Evolutionary conservation across 1,140 invertebrate species (phyloP).

Genomic region (Melanaphis sacchari): DNA sequence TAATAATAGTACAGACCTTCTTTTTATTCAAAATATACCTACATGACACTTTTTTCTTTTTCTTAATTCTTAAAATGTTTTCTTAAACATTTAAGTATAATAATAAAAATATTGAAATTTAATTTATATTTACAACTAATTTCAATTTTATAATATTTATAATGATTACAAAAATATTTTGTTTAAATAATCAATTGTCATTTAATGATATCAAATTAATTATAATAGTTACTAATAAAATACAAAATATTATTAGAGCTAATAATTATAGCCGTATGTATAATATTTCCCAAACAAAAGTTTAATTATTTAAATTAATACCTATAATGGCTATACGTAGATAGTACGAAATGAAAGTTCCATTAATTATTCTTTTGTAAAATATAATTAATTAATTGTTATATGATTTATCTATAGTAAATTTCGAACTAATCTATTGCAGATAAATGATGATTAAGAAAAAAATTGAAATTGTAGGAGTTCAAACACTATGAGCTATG

Average conservation of each 20-base stretch:
- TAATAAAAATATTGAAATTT: too few species aligned
- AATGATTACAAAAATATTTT: not conserved
- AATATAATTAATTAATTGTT: not conserved
- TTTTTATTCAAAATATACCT: not conserved
- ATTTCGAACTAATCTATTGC: not conserved
- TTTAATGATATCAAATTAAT: not conserved
- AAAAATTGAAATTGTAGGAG: not conserved
- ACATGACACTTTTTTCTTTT: not conserved
- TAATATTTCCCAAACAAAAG: not conserved
- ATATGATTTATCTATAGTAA: not conserved
- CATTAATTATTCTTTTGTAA: not conserved
- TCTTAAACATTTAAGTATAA: not conserved
- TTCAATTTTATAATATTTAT: not conserved
- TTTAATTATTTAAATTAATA: not conserved
- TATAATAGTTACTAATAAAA: not conserved
- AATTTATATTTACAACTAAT: not conserved
- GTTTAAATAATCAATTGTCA: not conserved
- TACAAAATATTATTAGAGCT: not conserved
- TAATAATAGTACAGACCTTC: too few species aligned
- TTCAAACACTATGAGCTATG: not conserved
- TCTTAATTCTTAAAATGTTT: not conserved
- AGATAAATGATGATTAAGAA: not conserved
- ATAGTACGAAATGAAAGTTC: not conserved
- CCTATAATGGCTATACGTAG: not conserved
- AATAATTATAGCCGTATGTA: not conserved